Percentiles rank a stretch among this genome's conserved stretches.
Conservation (phyloP, 1,140 invertebrate species). For the Antheraea mylitta region DNA sequence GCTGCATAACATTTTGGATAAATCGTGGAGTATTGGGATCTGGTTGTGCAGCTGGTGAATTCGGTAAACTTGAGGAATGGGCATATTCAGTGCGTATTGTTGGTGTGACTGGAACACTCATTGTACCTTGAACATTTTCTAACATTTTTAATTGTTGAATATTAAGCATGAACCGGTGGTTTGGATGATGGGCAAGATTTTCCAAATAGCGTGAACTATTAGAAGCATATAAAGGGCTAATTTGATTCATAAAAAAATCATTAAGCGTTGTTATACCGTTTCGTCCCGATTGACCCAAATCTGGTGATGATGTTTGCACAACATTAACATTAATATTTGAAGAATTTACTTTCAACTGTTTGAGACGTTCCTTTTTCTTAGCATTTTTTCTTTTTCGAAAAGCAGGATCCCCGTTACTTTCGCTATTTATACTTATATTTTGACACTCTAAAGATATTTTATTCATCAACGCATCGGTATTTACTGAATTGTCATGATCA, state of each 20-base stretch:
- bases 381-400: conserved; percentile 50
- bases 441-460: conserved; percentile 24
- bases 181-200: conserved; percentile 58
- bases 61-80: conserved; percentile 31
- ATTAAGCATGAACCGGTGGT: conserved; percentile 47
- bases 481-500: background rate
- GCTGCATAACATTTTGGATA: conserved; percentile 69
- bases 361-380: conserved; percentile 52
- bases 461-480: conserved; percentile 19
- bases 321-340: conserved; percentile 36
- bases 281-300: conserved; percentile 13
- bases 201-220: conserved; percentile 57
- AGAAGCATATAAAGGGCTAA: conserved; percentile 53
- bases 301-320: conserved; percentile 40
- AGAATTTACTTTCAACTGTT: conserved; percentile 43
- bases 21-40: conserved; percentile 47
- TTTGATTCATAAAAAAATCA: conserved; percentile 46
- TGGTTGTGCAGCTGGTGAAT: conserved; percentile 29
- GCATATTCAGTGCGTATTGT: conserved; percentile 26
- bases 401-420: conserved; percentile 23
- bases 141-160: conserved; percentile 15
- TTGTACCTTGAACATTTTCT: conserved; percentile 16
- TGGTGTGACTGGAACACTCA: conserved; percentile 47
- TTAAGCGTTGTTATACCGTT: conserved; percentile 33
- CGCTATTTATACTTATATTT: conserved; percentile 38